A percentile compares a stretch with the other conserved stretches of the same genome.
Conservation (phyloP, 2,797 vertebrate species). For the Thaleichthys pacificus region DNA sequence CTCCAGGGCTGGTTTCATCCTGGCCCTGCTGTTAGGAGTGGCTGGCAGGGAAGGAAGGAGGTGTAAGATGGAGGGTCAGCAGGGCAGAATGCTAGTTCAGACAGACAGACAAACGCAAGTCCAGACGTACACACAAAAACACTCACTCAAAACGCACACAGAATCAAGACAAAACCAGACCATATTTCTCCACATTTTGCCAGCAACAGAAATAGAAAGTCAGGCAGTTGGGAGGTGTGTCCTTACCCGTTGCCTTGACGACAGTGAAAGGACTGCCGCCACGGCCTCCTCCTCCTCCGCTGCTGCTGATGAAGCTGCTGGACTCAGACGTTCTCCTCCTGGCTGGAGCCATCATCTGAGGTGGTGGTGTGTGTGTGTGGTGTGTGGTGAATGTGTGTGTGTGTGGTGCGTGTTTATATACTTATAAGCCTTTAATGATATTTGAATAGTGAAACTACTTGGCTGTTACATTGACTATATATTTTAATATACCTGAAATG, state of each 20-base stretch:
- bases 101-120: not conserved
- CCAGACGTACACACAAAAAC: too few relatives aligned
- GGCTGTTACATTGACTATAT: too few relatives aligned
- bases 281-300: constrained; percentile 44
- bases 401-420: not conserved
- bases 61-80: not conserved
- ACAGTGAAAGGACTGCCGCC: constrained; percentile 56
- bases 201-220: too few relatives aligned
- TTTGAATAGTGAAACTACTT: too few relatives aligned
- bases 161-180: too few relatives aligned
- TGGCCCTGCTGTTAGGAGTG: constrained; percentile 59
- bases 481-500: too few relatives aligned
- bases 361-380: constrained; percentile 12
- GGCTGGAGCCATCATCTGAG: constrained; percentile 73
- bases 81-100: not conserved
- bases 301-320: constrained; percentile 69
- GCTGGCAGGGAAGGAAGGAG: constrained; percentile 47
- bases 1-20: constrained; percentile 76
- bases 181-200: too few relatives aligned
- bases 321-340: constrained; percentile 88
- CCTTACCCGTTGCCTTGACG: constrained; percentile 72
- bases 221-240: too few relatives aligned
- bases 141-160: too few relatives aligned
- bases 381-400: not conserved
- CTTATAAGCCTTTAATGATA: too few relatives aligned